phyloP scores from a whole-genome alignment of 2,797 vertebrate genomes.

The Tiaroga cobitis region DNA sequence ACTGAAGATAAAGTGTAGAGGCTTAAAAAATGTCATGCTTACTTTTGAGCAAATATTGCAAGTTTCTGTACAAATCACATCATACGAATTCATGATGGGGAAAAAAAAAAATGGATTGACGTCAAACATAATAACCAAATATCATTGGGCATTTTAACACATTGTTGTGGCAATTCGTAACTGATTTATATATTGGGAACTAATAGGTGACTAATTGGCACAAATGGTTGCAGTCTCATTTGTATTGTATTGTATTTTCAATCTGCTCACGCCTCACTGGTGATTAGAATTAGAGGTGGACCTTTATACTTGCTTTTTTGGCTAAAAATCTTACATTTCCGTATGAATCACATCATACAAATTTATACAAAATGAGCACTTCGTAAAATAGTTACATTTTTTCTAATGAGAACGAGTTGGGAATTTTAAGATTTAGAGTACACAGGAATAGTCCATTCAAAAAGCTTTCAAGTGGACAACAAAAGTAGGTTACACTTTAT shows the following conservation, averaged over 20 bases:
- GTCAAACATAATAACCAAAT: not conserved
- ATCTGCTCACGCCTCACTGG: not conserved
- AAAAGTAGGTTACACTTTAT: too few species aligned
- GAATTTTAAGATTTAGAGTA: conserved; percentile 6
- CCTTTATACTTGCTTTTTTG: not conserved
- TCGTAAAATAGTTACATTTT: not conserved
- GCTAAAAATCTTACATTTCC: not conserved
- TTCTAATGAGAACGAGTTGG: not conserved
- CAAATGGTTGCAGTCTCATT: not conserved
- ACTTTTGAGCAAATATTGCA: too few species aligned
- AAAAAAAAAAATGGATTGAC: not conserved
- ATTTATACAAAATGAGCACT: not conserved
- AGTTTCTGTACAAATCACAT: too few species aligned
- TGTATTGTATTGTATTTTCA: not conserved
- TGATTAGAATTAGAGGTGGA: not conserved
- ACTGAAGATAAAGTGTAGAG: too few species aligned
- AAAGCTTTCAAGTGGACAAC: not conserved
- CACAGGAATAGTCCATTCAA: not conserved
- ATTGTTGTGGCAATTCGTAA: not conserved
- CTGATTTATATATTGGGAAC: not conserved
- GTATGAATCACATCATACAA: not conserved
- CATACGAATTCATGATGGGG: too few species aligned
- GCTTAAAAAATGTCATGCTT: too few species aligned
- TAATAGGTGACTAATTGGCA: not conserved
- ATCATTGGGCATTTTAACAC: not conserved